Evolutionary conservation across 1,140 invertebrate genomes (phyloP).

Genomic region (Drosophila saltans): DNA sequence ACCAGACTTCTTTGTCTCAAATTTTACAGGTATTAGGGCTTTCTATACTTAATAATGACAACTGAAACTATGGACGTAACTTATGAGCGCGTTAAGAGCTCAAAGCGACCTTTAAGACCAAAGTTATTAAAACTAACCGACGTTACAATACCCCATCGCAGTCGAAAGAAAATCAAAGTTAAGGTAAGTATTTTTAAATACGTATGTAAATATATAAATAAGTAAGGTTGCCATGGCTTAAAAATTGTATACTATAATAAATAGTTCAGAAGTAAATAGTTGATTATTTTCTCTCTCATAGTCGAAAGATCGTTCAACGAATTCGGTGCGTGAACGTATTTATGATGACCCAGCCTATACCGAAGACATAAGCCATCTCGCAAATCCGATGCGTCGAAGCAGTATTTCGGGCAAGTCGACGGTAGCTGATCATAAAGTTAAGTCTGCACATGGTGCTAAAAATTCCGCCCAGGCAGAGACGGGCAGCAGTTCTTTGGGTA

Average conservation of each 20-base stretch:
- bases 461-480: slow-evolving; percentile 9
- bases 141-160: slow-evolving; percentile 75
- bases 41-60: slow-evolving; percentile 50
- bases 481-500: slow-evolving; percentile 60
- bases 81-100: slow-evolving; percentile 66
- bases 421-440: slow-evolving; percentile 36
- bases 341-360: slow-evolving; percentile 83
- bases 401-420: slow-evolving; percentile 67
- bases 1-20: background rate
- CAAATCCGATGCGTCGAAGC: slow-evolving; percentile 76
- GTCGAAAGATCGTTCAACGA: slow-evolving; percentile 72
- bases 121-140: slow-evolving; percentile 78
- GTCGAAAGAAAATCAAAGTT: slow-evolving; percentile 78
- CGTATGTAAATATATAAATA: too few relatives aligned
- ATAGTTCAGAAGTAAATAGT: too few relatives aligned
- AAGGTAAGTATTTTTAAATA: slow-evolving; percentile 54
- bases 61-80: slow-evolving; percentile 77
- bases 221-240: too few relatives aligned
- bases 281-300: slow-evolving; percentile 16
- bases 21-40: background rate
- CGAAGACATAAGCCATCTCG: slow-evolving; percentile 82
- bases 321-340: slow-evolving; percentile 72
- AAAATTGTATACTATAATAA: too few relatives aligned
- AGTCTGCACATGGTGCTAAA: background rate
- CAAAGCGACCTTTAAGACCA: slow-evolving; percentile 68